Conservation (phyloP, 1,140 invertebrate species). For the Aphaenogaster ashmeadi region DNA sequence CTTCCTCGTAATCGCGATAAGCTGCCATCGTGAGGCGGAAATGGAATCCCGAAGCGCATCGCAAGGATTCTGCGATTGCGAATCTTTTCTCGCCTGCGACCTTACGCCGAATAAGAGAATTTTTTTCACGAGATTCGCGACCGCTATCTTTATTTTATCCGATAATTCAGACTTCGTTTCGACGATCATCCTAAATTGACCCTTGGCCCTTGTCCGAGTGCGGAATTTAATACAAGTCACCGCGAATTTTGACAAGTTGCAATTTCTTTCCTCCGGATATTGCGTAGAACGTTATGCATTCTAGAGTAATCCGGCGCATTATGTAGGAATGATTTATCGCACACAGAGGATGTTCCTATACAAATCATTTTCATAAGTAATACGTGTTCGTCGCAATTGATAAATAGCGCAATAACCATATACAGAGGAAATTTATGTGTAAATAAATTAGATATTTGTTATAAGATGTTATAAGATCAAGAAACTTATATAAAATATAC, state of each 20-base stretch:
- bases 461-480: background rate
- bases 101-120: background rate
- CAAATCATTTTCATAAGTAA: conserved; percentile 34
- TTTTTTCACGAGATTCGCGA: conserved; percentile 7
- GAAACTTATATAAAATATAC: background rate
- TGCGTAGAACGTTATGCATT: background rate
- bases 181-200: background rate
- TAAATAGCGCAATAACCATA: conserved; percentile 16
- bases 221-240: conserved; percentile 12
- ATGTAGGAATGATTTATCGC: conserved; percentile 7
- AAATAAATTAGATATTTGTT: conserved; percentile 26
- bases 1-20: conserved; percentile 70
- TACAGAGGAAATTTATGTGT: background rate
- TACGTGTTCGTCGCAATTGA: background rate
- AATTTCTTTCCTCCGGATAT: conserved; percentile 30
- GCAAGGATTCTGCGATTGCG: background rate
- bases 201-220: background rate
- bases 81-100: conserved; percentile 29
- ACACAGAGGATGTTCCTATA: background rate
- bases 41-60: background rate
- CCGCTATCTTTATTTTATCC: conserved; percentile 47
- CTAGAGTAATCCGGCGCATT: background rate
- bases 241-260: conserved; percentile 33
- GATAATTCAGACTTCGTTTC: background rate
- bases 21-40: conserved; percentile 42